A percentile compares a stretch with the other conserved stretches of the same genome.
Evolutionary conservation across 2,888 invertebrate species (phyloP).

Genomic region (Mythimna albipuncta): DNA sequence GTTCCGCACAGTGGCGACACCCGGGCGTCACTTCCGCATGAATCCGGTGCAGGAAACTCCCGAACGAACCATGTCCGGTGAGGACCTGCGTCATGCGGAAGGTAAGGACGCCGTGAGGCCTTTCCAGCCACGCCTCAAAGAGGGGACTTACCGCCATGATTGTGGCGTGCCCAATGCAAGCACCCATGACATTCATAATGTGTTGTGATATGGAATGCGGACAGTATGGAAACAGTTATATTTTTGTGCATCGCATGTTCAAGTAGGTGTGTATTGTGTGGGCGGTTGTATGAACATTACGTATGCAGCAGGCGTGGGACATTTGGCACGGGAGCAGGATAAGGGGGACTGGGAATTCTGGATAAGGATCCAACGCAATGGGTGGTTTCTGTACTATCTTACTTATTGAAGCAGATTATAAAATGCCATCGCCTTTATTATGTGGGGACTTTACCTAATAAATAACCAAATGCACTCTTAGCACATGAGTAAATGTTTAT

Average conservation of each 20-base stretch:
- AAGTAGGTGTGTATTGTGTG: slow-evolving; percentile 68
- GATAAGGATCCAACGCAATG: slow-evolving; percentile 82
- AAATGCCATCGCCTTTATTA: slow-evolving; percentile 11
- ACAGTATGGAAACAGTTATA: slow-evolving; percentile 74
- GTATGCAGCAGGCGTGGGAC: slow-evolving; percentile 79
- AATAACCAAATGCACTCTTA: slow-evolving; percentile 4
- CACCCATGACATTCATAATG: slow-evolving; percentile 38
- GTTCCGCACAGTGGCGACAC: too few species aligned
- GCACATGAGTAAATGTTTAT: too few species aligned
- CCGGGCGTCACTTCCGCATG: too few species aligned
- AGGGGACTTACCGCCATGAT: too few species aligned
- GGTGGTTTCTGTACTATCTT: slow-evolving; percentile 74
- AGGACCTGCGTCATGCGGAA: too few species aligned
- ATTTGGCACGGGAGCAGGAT: slow-evolving; percentile 83
- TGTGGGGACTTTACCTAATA: neutral
- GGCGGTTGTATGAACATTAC: slow-evolving; percentile 70
- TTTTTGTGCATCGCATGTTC: slow-evolving; percentile 81
- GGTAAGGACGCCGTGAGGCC: too few species aligned
- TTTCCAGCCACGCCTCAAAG: too few species aligned
- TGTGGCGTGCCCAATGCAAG: too few species aligned
- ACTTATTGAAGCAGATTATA: slow-evolving; percentile 10
- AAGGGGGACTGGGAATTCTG: slow-evolving; percentile 80
- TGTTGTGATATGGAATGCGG: slow-evolving; percentile 61
- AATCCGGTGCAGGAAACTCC: too few species aligned
- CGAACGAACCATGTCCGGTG: too few species aligned